These are phyloP conservation scores for Zeugodacus cucurbitae DNA, from an alignment of 1,140 invertebrate genomes.

Conservation along the genomic window DNA sequence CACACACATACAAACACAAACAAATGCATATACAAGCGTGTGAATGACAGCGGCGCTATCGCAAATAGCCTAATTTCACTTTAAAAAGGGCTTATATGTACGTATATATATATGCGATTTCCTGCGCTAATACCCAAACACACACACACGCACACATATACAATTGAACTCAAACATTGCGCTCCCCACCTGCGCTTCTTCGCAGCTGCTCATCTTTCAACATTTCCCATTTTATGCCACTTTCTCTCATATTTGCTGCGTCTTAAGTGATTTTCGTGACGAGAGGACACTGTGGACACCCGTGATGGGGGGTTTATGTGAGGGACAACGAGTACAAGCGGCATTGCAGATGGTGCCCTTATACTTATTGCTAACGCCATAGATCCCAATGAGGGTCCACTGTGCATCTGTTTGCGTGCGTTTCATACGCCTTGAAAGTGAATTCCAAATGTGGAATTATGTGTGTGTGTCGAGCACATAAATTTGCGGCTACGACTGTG, in stretches of 20 bases:
- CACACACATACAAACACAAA: neutral
- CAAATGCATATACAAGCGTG: too few relatives aligned
- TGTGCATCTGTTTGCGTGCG: neutral
- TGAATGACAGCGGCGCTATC: neutral
- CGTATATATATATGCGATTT: neutral
- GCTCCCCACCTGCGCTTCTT: neutral
- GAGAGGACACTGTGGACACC: neutral
- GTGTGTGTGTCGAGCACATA: neutral
- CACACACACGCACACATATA: too few relatives aligned
- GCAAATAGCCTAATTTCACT: conserved; percentile 5
- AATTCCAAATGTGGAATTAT: neutral
- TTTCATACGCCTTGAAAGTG: neutral
- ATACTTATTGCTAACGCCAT: neutral
- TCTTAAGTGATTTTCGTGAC: conserved; percentile 19
- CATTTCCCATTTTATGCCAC: conserved; percentile 12
- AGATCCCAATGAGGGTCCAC: neutral
- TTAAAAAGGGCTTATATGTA: neutral
- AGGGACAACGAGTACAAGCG: neutral
- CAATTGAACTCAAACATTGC: neutral
- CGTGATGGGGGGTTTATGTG: neutral
- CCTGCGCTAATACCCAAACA: neutral
- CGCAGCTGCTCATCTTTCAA: too few relatives aligned
- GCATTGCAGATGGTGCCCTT: neutral
- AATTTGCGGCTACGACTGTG: neutral
- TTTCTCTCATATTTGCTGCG: conserved; percentile 30